phyloP scores from a whole-genome alignment of 2,888 invertebrate genomes.

The Vesta saturnalis region DNA sequence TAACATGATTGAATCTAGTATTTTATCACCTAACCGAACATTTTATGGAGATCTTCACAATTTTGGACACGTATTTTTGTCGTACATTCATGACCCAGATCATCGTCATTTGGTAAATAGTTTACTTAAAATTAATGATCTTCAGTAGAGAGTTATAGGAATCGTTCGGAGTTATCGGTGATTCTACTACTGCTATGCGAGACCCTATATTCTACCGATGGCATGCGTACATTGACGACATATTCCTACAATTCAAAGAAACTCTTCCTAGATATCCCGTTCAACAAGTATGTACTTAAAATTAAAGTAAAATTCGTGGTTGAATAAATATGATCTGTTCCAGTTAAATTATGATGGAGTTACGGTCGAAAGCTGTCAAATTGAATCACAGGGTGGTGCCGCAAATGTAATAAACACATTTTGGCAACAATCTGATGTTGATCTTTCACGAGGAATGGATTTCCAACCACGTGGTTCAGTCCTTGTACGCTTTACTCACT shows the following conservation, averaged over 20 bases:
- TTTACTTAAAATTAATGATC: no score
- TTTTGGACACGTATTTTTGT: conserved; percentile 82
- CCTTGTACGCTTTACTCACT: conserved; percentile 78
- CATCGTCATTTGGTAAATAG: conserved; percentile 77
- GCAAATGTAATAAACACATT: conserved; percentile 73
- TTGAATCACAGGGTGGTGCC: conserved; percentile 65
- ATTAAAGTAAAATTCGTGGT: no score
- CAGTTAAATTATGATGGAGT: conserved; percentile 74
- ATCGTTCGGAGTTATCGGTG: no score
- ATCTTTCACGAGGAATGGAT: conserved; percentile 83
- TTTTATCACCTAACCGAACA: no score
- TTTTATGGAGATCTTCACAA: conserved; percentile 89
- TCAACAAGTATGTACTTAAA: conserved; percentile 67
- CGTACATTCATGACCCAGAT: no score
- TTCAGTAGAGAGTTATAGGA: conserved; percentile 89
- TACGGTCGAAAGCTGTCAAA: conserved; percentile 67
- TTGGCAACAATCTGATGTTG: conserved; percentile 84
- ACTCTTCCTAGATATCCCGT: conserved; percentile 73
- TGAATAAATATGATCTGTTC: conserved; percentile 35
- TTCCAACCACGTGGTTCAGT: conserved; percentile 81
- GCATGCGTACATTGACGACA: conserved; percentile 82
- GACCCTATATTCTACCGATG: conserved; percentile 89
- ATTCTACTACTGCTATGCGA: conserved; percentile 88
- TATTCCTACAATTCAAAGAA: conserved; percentile 79
- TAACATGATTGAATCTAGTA: no score